Conservation (phyloP, 1,140 invertebrate species). For the Octopus sinensis region DNA sequence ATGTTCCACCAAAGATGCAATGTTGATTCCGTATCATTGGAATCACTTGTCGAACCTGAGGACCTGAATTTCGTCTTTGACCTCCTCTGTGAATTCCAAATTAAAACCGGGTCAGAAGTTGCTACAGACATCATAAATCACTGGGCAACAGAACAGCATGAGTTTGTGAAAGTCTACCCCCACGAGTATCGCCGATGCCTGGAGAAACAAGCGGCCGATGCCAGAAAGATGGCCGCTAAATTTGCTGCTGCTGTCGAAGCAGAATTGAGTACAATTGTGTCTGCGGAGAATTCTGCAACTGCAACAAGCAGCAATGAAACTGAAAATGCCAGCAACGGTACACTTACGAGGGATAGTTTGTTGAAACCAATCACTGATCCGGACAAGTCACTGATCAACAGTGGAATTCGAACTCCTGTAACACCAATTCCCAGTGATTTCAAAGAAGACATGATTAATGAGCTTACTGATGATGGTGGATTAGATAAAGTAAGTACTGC, state of each 20-base stretch:
- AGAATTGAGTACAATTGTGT: neutral
- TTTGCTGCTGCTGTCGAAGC: neutral
- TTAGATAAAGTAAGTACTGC: neutral
- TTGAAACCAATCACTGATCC: neutral
- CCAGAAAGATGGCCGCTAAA: constrained; percentile 8
- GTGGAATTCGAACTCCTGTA: neutral
- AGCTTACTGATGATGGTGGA: constrained; percentile 32
- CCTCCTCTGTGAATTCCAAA: constrained; percentile 81
- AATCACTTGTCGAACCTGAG: constrained; percentile 74
- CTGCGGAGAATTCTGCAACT: neutral
- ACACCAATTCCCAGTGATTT: constrained; percentile 32
- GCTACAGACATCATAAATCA: constrained; percentile 75
- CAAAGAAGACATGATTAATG: constrained; percentile 47
- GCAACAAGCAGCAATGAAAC: neutral
- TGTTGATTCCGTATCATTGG: constrained; percentile 82
- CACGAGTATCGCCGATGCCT: constrained; percentile 93
- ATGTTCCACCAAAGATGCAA: constrained; percentile 75
- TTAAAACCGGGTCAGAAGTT: constrained; percentile 85
- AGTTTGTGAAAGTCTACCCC: constrained; percentile 95
- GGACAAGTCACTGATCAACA: constrained; percentile 10
- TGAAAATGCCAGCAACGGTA: neutral
- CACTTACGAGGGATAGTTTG: neutral
- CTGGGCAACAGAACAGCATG: constrained; percentile 75
- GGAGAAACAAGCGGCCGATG: constrained; percentile 59
- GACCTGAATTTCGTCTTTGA: constrained; percentile 79